Conservation (phyloP, 2,888 invertebrate species). For the Spodoptera picta region DNA sequence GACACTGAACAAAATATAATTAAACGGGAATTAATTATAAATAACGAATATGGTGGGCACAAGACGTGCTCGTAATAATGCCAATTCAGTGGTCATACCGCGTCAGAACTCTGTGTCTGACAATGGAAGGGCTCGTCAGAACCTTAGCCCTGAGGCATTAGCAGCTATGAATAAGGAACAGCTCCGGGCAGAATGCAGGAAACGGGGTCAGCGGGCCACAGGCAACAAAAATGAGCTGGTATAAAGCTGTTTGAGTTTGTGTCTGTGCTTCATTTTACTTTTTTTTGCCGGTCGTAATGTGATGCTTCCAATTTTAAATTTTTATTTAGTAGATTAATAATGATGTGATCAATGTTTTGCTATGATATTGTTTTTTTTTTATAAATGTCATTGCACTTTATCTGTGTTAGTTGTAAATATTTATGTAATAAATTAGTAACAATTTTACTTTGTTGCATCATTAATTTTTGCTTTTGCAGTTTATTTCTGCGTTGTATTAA, state of each 20-base stretch:
- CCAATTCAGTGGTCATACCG: conserved; percentile 77
- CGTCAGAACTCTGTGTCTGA: conserved; percentile 83
- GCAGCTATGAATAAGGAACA: conserved; percentile 91
- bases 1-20: conserved; percentile 50
- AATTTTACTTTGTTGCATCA: conserved; percentile 46
- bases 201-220: conserved; percentile 91
- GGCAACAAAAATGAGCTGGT: conserved; percentile 93
- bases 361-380: conserved; percentile 18
- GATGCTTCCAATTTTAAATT: conserved; percentile 68
- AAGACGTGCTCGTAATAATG: conserved; percentile 83
- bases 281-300: conserved; percentile 77
- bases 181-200: conserved; percentile 91
- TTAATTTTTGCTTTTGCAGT: conserved; percentile 45
- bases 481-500: conserved; percentile 27
- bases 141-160: conserved; percentile 84
- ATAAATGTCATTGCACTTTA: conserved; percentile 47
- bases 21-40: conserved; percentile 54
- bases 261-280: conserved; percentile 76
- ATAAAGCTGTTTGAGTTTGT: conserved; percentile 82
- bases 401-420: conserved; percentile 46
- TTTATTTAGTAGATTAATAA: conserved; percentile 59
- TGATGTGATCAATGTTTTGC: conserved; percentile 43
- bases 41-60: conserved; percentile 78
- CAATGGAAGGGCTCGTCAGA: conserved; percentile 81
- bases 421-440: conserved; percentile 48